A percentile compares a stretch with the other conserved stretches of the same genome.
phyloP scores from a whole-genome alignment of 92 coral and sea anemone genomes.

The Bergia sp. region DNA sequence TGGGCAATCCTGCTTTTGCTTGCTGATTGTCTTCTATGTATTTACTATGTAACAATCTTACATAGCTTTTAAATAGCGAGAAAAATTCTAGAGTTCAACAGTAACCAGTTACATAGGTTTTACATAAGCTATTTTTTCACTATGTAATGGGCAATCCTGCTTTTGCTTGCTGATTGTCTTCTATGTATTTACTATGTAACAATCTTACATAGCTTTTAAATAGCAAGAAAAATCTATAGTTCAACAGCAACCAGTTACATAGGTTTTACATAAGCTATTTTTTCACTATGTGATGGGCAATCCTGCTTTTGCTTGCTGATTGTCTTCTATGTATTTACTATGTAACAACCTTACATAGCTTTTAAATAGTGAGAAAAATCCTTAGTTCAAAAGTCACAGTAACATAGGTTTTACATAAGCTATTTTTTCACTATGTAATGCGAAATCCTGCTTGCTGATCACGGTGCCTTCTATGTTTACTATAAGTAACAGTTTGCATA shows the following conservation, averaged over 20 bases:
- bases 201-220: conserved; percentile 7
- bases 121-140: background rate
- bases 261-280: background rate
- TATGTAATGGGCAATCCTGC: no score
- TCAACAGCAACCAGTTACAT: background rate
- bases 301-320: background rate
- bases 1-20: no score
- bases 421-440: conserved; percentile 11
- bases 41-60: background rate
- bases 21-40: no score
- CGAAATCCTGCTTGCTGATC: background rate
- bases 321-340: conserved; percentile 19
- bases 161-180: no score
- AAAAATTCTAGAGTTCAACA: background rate
- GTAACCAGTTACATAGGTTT: background rate
- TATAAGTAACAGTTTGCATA: background rate
- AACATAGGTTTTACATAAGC: conserved; percentile 8
- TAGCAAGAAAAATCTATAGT: conserved; percentile 1
- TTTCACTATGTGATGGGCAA: conserved; percentile 4
- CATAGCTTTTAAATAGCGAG: conserved; percentile 6
- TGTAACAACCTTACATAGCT: background rate
- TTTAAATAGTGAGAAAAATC: background rate
- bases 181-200: background rate
- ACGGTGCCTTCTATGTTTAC: background rate
- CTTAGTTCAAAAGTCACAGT: background rate